Evolutionary conservation across 2,888 invertebrate species (phyloP), one percentile per base, ranked within the genome.

Genomic region (Hedychridium roseum): DNA sequence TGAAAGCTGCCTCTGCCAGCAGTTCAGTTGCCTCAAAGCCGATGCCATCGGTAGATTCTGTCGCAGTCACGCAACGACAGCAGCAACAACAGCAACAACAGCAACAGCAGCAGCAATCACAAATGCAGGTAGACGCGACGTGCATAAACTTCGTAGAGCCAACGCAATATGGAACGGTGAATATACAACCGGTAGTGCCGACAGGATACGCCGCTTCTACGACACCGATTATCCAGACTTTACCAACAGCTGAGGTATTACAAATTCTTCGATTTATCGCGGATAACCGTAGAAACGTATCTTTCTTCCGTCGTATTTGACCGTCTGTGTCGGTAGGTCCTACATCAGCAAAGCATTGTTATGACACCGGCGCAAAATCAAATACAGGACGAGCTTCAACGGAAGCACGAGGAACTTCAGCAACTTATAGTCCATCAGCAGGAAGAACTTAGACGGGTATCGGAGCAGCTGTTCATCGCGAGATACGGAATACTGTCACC

Each of bases 401-500:
- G 89, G 26, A 93, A 93, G 70, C 93, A 94, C 70, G 91, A 91
- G 55, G 90, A 93, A 71, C 80, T 94, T 50, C 92, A 94, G 73
- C 88, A 91, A 68, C 83, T 92, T 70, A 93, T 94, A 50, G 85
- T 89, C 40, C 86, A 90, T 57, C 93, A 94, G 70, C 93, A 94
- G 72, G 92, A 93, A 68, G 93, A 94, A 76, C 79, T 94, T 57
- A 83, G 90, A 31, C 84, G 88, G 58, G 91, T 94, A 1, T 92
- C 92, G n/a, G 92, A 94, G 71, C 93, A 94, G 71, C 80, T 94
- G 42, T 76, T 92, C 36, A 86, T 94, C 76, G 90, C 92, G 0
- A 84, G 90, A 67, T 88, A 91, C 59, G 92, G 92, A 3, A 83
- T 92, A 43, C 62, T 76, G 14, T 73, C 79, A 9, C 78, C 80